phyloP scores from a whole-genome alignment of 2,888 invertebrate genomes.

The Eupithecia abbreviata region DNA sequence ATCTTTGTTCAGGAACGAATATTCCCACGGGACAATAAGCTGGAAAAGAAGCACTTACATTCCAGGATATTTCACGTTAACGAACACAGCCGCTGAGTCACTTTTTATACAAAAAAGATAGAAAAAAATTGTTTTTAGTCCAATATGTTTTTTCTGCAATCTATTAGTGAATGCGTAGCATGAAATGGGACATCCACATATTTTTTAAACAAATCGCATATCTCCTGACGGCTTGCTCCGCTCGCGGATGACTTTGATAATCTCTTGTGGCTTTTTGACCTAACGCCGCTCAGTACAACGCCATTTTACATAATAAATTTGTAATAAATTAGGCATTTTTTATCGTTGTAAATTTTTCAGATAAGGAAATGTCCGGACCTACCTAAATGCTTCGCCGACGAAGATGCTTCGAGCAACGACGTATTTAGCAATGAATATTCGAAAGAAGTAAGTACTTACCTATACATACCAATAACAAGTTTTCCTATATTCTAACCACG shows the following conservation, averaged over 20 bases:
- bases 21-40: too few relatives aligned
- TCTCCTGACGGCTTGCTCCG: not conserved
- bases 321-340: not conserved
- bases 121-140: too few relatives aligned
- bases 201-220: not conserved
- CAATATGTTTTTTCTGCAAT: too few relatives aligned
- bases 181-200: too few relatives aligned
- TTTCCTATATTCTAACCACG: too few relatives aligned
- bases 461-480: not conserved
- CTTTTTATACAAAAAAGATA: too few relatives aligned
- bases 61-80: too few relatives aligned
- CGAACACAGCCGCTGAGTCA: too few relatives aligned
- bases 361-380: conserved; percentile 67
- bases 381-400: conserved; percentile 54
- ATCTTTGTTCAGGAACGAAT: too few relatives aligned
- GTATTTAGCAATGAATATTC: conserved; percentile 45
- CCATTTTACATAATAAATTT: not conserved
- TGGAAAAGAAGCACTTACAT: too few relatives aligned
- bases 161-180: too few relatives aligned
- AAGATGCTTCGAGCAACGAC: conserved; percentile 47
- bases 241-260: not conserved
- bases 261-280: not conserved
- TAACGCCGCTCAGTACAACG: not conserved
- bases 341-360: conserved; percentile 47
- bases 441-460: conserved; percentile 43